Percentiles rank a stretch among this genome's conserved stretches.
Conservation (phyloP, 2,888 invertebrate genomes). For the Thymelicus acteon region DNA sequence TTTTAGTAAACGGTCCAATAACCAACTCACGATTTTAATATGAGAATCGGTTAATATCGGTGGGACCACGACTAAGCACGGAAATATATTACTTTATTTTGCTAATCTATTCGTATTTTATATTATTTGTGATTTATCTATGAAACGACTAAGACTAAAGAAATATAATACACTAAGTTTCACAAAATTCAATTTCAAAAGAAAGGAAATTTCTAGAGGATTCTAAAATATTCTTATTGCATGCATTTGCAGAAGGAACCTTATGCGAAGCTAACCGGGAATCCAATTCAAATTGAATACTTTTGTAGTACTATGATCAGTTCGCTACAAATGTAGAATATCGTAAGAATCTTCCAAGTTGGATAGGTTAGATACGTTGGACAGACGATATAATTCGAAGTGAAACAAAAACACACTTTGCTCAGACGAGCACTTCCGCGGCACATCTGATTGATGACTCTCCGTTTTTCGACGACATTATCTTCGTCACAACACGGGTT, state of each 20-base stretch:
- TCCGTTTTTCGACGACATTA: slow-evolving; percentile 36
- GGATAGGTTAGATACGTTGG: not conserved
- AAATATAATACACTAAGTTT: no score
- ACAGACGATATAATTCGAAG: slow-evolving; percentile 12
- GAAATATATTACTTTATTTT: not conserved
- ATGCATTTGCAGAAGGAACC: no score
- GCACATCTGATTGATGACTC: slow-evolving; percentile 35
- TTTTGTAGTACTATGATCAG: no score
- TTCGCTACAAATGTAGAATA: not conserved
- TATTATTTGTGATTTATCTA: no score
- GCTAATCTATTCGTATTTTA: no score
- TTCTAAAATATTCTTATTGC: no score
- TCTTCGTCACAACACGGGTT: slow-evolving; percentile 32
- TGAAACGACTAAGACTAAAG: no score
- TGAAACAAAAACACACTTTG: slow-evolving; percentile 33
- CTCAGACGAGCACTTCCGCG: slow-evolving; percentile 29
- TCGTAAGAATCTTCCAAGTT: not conserved
- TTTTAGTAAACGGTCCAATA: slow-evolving; percentile 2
- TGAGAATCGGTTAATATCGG: not conserved
- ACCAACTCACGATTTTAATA: slow-evolving; percentile 3
- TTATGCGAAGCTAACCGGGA: no score
- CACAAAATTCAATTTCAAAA: no score
- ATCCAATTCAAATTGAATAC: no score
- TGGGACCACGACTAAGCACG: not conserved
- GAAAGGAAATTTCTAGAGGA: no score